Evolutionary conservation across 2,113 vertebrate species (phyloP), one percentile per base, ranked within the genome.

Genomic region (Hippocampus barbouri): DNA sequence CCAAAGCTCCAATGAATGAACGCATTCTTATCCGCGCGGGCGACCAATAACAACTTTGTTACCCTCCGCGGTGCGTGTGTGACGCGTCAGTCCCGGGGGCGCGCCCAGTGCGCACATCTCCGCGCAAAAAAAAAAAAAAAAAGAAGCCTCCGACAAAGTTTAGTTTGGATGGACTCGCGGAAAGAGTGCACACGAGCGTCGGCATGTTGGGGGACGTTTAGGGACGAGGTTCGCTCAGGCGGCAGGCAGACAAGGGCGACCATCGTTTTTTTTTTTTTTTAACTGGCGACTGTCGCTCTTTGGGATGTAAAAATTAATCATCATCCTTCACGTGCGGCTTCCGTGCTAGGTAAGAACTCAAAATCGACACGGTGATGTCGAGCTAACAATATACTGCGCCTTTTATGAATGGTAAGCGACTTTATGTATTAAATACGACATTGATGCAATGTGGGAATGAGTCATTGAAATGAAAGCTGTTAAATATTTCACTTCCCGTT

Each of bases 81-180:
- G 84, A 86, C 81, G 84, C 84, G 87, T 84, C 83, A 78, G 65
- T 72, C 25, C 34, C 34, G 34, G 85, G 73, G 86, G 73, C 87
- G 83, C 82, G 63, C 83, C 86, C 85, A 79, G 84, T 3, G 68
- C 72, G 61, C 80, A 64, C 64, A 53, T 70, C 73, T 27, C 71
- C 4, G 69, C 5, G 27, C n/a, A 11, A 61, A 60, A 59, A 45
- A 14, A 43, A 23, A 66, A 34, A 60, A 59, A 45, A 14, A 43
- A 38, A 38, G 14, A 66, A 45, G 4, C 40, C 21, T 43, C n/a
- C 12, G 47, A 65, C 27, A 3, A 8, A 69, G 71, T 59, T 65
- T 45, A 62, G 68, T 77, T 75, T 79, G 85, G 86, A 85, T 79
- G 76, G 64, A 75, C 23, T 64, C 77, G 59, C 63, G 71, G 79